A percentile compares a stretch with the other conserved stretches of the same genome.
Conservation (phyloP, 1,140 invertebrate genomes). For the Coboldia fuscipes region DNA sequence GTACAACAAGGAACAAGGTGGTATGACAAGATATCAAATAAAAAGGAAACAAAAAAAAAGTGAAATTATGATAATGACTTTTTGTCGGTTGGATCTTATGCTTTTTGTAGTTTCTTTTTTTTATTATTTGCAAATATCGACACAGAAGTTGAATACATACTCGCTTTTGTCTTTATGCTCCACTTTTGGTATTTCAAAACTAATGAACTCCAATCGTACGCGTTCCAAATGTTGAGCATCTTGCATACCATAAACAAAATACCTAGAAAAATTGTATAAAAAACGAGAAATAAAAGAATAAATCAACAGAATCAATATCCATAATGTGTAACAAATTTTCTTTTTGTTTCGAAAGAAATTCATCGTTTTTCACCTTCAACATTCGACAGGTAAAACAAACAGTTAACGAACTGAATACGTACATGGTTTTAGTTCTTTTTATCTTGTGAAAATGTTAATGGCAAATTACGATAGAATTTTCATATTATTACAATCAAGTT, state of each 20-base stretch:
- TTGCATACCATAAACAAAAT: conserved; percentile 94
- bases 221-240: conserved; percentile 86
- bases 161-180: conserved; percentile 27
- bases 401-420: too few species aligned
- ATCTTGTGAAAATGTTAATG: neutral
- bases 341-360: too few species aligned
- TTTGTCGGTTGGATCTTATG: neutral
- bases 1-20: too few species aligned
- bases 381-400: too few species aligned
- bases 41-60: too few species aligned
- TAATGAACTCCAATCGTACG: conserved; percentile 66
- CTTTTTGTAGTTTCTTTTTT: neutral
- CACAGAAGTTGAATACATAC: conserved; percentile 8
- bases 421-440: too few species aligned
- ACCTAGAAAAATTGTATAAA: conserved; percentile 27
- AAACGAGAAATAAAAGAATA: neutral
- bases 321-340: too few species aligned
- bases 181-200: conserved; percentile 75
- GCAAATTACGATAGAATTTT: neutral
- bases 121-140: too few species aligned
- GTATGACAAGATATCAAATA: too few species aligned
- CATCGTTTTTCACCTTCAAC: too few species aligned
- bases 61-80: neutral
- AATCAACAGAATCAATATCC: too few species aligned
- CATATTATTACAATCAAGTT: neutral